phyloP scores from a whole-genome alignment of 1,140 invertebrate species.

The Drosophila nigrodunni region DNA sequence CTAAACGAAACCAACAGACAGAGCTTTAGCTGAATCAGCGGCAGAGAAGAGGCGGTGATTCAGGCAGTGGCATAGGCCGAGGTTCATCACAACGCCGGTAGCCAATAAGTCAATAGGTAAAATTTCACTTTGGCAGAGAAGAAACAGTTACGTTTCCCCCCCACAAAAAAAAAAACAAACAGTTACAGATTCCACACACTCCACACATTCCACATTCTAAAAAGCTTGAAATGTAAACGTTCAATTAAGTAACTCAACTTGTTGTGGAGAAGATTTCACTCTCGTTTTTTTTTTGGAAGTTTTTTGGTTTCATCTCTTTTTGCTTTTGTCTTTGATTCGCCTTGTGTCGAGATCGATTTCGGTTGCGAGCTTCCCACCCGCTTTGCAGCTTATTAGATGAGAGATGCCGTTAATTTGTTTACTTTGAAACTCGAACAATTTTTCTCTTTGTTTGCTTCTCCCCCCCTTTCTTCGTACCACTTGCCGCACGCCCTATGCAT shows the following conservation, averaged over 20 bases:
- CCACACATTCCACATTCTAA: slow-evolving; percentile 51
- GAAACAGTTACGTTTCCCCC: slow-evolving; percentile 12
- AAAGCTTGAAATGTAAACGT: slow-evolving; percentile 30
- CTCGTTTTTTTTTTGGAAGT: slow-evolving; percentile 53
- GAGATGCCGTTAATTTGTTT: slow-evolving; percentile 42
- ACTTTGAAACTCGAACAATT: slow-evolving; percentile 37
- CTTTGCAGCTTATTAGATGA: slow-evolving; percentile 10
- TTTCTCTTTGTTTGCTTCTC: neutral
- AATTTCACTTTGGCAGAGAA: slow-evolving; percentile 41
- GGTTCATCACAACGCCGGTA: neutral
- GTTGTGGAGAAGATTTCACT: slow-evolving; percentile 69
- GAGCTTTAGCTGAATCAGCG: neutral
- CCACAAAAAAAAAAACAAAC: too few species aligned
- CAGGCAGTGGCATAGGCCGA: neutral
- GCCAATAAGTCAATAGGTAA: slow-evolving; percentile 38
- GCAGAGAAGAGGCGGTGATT: neutral
- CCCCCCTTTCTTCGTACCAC: neutral
- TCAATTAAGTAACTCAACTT: slow-evolving; percentile 72
- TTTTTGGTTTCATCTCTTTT: slow-evolving; percentile 20
- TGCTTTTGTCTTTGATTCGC: slow-evolving; percentile 29
- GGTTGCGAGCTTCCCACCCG: slow-evolving; percentile 7
- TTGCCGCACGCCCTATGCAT: neutral
- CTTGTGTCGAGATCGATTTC: slow-evolving; percentile 24
- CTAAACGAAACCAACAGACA: too few species aligned
- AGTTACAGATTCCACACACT: slow-evolving; percentile 5